Percentiles rank a stretch among this genome's conserved stretches.
These are phyloP conservation scores for Plemyria rubiginata DNA, from an alignment of 2,888 invertebrate genomes.

Conservation along the genomic window DNA sequence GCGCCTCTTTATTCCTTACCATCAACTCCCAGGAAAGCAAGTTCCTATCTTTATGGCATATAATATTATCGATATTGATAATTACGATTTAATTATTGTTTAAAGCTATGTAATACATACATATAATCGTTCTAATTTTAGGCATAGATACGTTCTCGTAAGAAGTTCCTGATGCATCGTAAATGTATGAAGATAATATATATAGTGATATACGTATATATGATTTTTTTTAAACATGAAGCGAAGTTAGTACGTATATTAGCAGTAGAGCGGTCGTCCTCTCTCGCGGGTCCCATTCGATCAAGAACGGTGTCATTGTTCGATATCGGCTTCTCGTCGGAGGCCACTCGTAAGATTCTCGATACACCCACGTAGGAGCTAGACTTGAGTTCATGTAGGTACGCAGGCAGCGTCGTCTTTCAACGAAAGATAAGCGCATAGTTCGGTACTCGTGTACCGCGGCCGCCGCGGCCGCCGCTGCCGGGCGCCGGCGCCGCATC, in stretches of 20 bases:
- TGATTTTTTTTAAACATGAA: slow-evolving; percentile 83
- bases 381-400: slow-evolving; percentile 46
- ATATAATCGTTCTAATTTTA: slow-evolving; percentile 86
- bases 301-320: slow-evolving; percentile 49
- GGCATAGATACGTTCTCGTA: slow-evolving; percentile 85
- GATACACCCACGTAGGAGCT: slow-evolving; percentile 26
- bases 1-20: slow-evolving; percentile 72
- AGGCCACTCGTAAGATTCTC: slow-evolving; percentile 34
- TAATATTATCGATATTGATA: slow-evolving; percentile 86
- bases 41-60: slow-evolving; percentile 86
- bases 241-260: slow-evolving; percentile 84
- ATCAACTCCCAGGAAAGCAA: slow-evolving; percentile 86
- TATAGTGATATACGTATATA: slow-evolving; percentile 84
- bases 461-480: slow-evolving; percentile 11
- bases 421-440: slow-evolving; percentile 33
- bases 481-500: too few species aligned
- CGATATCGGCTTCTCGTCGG: slow-evolving; percentile 43
- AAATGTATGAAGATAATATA: slow-evolving; percentile 84
- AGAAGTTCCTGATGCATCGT: slow-evolving; percentile 86
- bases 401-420: slow-evolving; percentile 45
- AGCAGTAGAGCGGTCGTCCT: slow-evolving; percentile 83
- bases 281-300: slow-evolving; percentile 67
- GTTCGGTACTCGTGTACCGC: slow-evolving; percentile 34
- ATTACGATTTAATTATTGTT: slow-evolving; percentile 86
- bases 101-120: slow-evolving; percentile 86